Percentiles rank a stretch among this genome's conserved stretches.
These are phyloP conservation scores for Pissodes strobi DNA, from an alignment of 1,140 invertebrate species.

Conservation along the genomic window DNA sequence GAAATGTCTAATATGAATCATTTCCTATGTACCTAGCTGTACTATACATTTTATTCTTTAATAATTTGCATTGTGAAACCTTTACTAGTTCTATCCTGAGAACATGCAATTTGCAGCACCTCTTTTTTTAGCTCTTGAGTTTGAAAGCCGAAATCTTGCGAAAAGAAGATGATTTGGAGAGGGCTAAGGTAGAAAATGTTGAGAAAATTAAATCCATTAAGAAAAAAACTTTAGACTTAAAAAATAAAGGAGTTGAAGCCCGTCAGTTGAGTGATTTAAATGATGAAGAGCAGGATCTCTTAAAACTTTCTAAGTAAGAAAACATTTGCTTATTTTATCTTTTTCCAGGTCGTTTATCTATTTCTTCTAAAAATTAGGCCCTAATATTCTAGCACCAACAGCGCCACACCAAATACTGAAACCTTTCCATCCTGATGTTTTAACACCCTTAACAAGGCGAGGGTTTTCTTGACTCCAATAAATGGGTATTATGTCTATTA, in stretches of 20 bases:
- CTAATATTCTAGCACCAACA: background rate
- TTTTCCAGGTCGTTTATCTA: background rate
- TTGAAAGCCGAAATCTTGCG: constrained; percentile 76
- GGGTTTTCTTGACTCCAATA: no score
- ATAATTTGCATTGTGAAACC: no score
- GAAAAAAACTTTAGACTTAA: constrained; percentile 56
- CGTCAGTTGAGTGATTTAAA: constrained; percentile 59
- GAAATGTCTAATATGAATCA: no score
- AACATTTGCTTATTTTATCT: background rate
- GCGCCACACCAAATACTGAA: no score
- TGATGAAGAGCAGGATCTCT: constrained; percentile 64
- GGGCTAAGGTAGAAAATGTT: constrained; percentile 62
- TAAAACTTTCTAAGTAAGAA: constrained; percentile 65
- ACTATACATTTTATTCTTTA: no score
- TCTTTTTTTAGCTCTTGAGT: constrained; percentile 64
- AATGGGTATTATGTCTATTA: no score
- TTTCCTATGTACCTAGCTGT: no score
- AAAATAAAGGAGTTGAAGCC: constrained; percentile 61
- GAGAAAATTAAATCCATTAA: constrained; percentile 51
- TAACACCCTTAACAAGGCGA: no score
- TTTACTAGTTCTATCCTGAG: no score
- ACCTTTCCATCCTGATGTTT: no score
- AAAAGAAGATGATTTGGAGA: constrained; percentile 75
- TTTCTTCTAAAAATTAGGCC: background rate
- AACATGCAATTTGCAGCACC: no score